Evolutionary conservation across 2,888 invertebrate species (phyloP).

Genomic region (Yponomeuta evonymella): DNA sequence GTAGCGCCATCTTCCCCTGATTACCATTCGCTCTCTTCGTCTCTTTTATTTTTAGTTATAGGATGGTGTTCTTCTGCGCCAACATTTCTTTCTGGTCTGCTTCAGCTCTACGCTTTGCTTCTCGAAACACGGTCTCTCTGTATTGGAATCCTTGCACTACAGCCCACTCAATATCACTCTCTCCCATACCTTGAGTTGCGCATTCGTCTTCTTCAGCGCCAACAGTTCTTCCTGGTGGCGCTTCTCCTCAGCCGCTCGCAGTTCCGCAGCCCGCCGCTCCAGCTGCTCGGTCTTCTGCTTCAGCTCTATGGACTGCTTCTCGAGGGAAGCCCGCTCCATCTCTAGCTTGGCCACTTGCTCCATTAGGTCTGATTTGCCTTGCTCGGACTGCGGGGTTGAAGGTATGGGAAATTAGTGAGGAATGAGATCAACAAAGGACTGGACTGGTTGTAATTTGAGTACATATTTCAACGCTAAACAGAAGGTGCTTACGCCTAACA

Average conservation of each 20-base stretch:
- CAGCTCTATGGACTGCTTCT: constrained; percentile 77
- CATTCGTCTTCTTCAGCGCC: constrained; percentile 94
- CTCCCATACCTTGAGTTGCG: constrained; percentile 86
- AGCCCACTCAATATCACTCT: neutral
- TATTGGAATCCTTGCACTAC: neutral
- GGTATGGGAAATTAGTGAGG: too few relatives aligned
- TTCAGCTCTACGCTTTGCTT: too few relatives aligned
- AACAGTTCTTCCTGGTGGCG: constrained; percentile 94
- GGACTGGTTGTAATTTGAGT: too few relatives aligned
- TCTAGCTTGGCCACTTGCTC: constrained; percentile 83
- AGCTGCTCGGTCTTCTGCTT: constrained; percentile 84
- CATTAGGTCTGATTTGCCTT: constrained; percentile 89
- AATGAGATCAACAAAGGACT: too few relatives aligned
- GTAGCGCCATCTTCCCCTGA: too few relatives aligned
- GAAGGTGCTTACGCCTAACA: too few relatives aligned
- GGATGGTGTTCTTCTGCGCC: too few relatives aligned
- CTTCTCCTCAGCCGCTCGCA: constrained; percentile 92
- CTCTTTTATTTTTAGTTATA: too few relatives aligned
- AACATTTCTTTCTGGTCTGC: too few relatives aligned
- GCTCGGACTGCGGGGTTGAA: constrained; percentile 78
- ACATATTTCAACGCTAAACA: too few relatives aligned
- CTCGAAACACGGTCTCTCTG: too few relatives aligned
- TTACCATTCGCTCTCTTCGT: too few relatives aligned
- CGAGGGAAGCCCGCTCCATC: constrained; percentile 79
- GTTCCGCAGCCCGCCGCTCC: constrained; percentile 87